Percentiles rank a stretch among this genome's conserved stretches.
Evolutionary conservation across 1,140 invertebrate species (phyloP).

Genomic region (Phortica variegata): DNA sequence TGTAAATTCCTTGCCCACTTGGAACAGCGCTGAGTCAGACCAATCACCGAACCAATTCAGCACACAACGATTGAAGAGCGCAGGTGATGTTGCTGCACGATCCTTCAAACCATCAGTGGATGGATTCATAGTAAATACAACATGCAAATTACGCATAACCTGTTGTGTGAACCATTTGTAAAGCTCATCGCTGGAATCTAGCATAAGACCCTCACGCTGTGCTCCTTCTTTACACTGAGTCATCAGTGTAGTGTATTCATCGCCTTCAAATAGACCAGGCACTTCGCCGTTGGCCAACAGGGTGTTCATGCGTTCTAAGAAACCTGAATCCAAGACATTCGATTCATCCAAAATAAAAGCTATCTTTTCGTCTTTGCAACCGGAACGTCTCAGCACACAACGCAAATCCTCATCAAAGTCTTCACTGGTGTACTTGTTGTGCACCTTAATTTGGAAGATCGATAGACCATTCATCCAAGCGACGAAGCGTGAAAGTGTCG

Average conservation of each 20-base stretch:
- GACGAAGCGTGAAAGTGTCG: slow-evolving; percentile 96
- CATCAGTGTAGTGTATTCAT: slow-evolving; percentile 98
- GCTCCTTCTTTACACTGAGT: slow-evolving; percentile 99
- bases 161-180: slow-evolving; percentile 97
- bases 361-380: slow-evolving; percentile 98
- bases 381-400: slow-evolving; percentile 87
- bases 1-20: slow-evolving; percentile 87
- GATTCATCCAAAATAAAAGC: slow-evolving; percentile 99
- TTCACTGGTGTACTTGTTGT: slow-evolving; percentile 97
- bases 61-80: slow-evolving; percentile 98
- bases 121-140: slow-evolving; percentile 99
- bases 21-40: slow-evolving; percentile 94
- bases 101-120: slow-evolving; percentile 97
- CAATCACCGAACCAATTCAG: slow-evolving; percentile 99
- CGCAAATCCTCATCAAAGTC: slow-evolving; percentile 99
- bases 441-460: slow-evolving; percentile 98
- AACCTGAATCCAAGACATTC: slow-evolving; percentile 97
- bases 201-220: slow-evolving; percentile 95
- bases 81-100: slow-evolving; percentile 96
- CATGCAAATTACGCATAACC: slow-evolving; percentile 98
- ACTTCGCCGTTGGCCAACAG: slow-evolving; percentile 95
- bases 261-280: slow-evolving; percentile 88
- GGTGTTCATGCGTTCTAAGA: slow-evolving; percentile 99
- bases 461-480: slow-evolving; percentile 99
- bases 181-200: slow-evolving; percentile 97